Evolutionary conservation across 2,797 vertebrate genomes (phyloP), one percentile per base, ranked within the genome.

Genomic region (Poecilia picta): DNA sequence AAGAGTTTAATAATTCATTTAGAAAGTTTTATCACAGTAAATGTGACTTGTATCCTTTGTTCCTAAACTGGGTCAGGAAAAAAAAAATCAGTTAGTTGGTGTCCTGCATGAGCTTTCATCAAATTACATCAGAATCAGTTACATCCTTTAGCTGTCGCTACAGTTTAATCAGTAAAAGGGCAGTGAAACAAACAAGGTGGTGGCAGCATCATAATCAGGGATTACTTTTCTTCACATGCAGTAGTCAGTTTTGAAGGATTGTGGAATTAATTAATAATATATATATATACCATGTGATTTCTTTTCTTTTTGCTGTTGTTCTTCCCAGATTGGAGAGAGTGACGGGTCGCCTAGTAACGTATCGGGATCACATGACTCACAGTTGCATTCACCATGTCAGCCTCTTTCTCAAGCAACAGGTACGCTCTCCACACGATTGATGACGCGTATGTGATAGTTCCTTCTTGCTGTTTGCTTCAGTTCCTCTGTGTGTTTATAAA

Each of bases 381-480:
- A 98, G 91, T 94, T 96, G 47, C 89, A 96, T 90, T 91, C 95
- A 82, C 93, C 95, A 88, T 92, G 94, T 89, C 95, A 97, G 76
- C 95, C 97, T 89, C 94, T 96, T 72, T 97, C 97, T 91, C 97
- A 97, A 62, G 96, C 97, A 90, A 96, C 98, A 97, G 98, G 98
- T 99, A 91, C 77, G 76, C 33, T 79, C 15, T 1, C 49, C 20
- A 0, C 55, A 12, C 57, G 70, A 46, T 64, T 46, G 25, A 12
- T 79, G 45, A 45, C 46, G 5, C 15, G 10, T 16, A 43, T 45
- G 12, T 7, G 25, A 71, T 71, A 15, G 8, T 71, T 15, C 68
- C 68, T 16, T 15, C 5, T 28, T 28, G 8, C 12, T 16, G 41
- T 16, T 28, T 46, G 25, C n/a, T 46, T 71, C 13, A 46, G 41